These are phyloP conservation scores for Eulithis prunata DNA, from an alignment of 2,888 invertebrate genomes.

Conservation along the genomic window DNA sequence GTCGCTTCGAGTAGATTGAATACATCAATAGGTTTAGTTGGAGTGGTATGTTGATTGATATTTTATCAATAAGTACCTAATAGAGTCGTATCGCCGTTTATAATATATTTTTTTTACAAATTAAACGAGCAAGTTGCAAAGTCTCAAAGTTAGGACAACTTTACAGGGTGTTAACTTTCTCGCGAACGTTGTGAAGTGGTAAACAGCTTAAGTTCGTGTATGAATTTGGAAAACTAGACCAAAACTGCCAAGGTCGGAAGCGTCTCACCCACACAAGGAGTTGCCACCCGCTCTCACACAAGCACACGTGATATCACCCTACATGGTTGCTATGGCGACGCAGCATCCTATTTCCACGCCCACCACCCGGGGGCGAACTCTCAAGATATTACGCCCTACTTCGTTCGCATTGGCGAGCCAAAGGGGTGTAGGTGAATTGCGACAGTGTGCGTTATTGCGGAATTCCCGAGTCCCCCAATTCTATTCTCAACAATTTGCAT, in stretches of 20 bases:
- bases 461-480: slow-evolving; percentile 62
- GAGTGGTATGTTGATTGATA: background rate
- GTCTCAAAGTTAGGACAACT: slow-evolving; percentile 9
- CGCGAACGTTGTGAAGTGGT: slow-evolving; percentile 16
- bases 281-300: slow-evolving; percentile 57
- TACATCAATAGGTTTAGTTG: background rate
- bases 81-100: background rate
- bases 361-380: slow-evolving; percentile 83
- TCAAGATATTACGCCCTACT: slow-evolving; percentile 83
- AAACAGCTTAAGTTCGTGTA: slow-evolving; percentile 36
- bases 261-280: slow-evolving; percentile 51
- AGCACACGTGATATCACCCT: slow-evolving; percentile 66
- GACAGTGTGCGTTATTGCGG: slow-evolving; percentile 65
- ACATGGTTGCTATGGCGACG: slow-evolving; percentile 85
- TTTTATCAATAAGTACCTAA: background rate
- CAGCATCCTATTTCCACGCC: slow-evolving; percentile 86
- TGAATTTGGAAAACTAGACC: slow-evolving; percentile 65
- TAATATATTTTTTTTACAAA: background rate
- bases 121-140: background rate
- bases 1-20: slow-evolving; percentile 10
- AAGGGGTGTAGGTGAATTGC: slow-evolving; percentile 75
- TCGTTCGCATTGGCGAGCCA: slow-evolving; percentile 80
- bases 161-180: slow-evolving; percentile 11
- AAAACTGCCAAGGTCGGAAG: slow-evolving; percentile 77
- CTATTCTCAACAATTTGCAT: slow-evolving; percentile 55